These are phyloP conservation scores for Hippocampus mohnikei DNA, from an alignment of 2,113 vertebrate species.

Conservation along the genomic window DNA sequence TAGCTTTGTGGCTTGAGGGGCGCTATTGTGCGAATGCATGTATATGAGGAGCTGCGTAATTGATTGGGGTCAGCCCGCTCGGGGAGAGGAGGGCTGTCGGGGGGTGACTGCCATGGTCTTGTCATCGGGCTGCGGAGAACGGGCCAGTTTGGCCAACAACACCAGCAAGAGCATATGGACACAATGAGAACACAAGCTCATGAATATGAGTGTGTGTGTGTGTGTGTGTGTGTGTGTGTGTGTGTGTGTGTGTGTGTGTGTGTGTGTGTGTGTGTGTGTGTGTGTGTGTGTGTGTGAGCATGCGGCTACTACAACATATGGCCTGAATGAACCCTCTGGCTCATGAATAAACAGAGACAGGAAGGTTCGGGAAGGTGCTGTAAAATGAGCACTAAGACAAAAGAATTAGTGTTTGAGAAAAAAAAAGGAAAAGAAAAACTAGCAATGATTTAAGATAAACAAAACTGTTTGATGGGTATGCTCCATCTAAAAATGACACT, in stretches of 20 bases:
- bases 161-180: slow-evolving; percentile 79
- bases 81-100: slow-evolving; percentile 16
- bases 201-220: slow-evolving; percentile 63
- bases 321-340: slow-evolving; percentile 57
- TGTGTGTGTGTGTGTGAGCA: slow-evolving; percentile 46
- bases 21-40: slow-evolving; percentile 45
- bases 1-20: slow-evolving; percentile 58
- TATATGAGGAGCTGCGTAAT: slow-evolving; percentile 51
- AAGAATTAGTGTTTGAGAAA: background rate
- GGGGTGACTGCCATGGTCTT: slow-evolving; percentile 61
- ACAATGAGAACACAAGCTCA: slow-evolving; percentile 70
- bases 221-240: slow-evolving; percentile 45
- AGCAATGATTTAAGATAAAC: background rate
- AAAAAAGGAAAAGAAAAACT: background rate
- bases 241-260: slow-evolving; percentile 48
- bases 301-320: slow-evolving; percentile 62
- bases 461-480: background rate
- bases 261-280: slow-evolving; percentile 49
- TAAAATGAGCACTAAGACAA: background rate
- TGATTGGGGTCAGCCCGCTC: slow-evolving; percentile 50
- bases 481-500: background rate
- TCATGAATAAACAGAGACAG: slow-evolving; percentile 50
- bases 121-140: slow-evolving; percentile 56
- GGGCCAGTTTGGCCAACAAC: slow-evolving; percentile 73
- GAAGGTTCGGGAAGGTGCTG: slow-evolving; percentile 20